Conservation (phyloP, 2,113 vertebrate species). For the Coryphaenoides rupestris region DNA sequence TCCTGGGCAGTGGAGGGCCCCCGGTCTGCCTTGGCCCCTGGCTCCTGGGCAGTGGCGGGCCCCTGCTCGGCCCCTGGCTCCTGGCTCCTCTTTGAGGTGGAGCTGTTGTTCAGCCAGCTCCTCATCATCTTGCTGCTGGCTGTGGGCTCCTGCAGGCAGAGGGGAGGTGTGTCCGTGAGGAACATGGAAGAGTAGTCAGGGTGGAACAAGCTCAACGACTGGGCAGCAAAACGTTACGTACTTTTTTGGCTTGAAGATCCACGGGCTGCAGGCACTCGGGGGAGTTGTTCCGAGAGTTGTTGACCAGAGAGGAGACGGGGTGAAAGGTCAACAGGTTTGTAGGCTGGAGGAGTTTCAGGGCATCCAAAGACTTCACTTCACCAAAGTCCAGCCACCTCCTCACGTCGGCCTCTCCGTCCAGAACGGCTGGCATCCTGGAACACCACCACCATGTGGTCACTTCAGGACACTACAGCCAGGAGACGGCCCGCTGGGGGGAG, state of each 20-base stretch:
- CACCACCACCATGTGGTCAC: not conserved
- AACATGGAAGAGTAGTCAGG: no score
- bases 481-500: not conserved
- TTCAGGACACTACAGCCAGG: not conserved
- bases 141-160: slow-evolving; percentile 68
- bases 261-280: slow-evolving; percentile 82
- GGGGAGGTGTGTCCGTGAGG: slow-evolving; percentile 5
- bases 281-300: slow-evolving; percentile 82
- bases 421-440: slow-evolving; percentile 91
- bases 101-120: slow-evolving; percentile 79
- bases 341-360: slow-evolving; percentile 82
- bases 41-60: not conserved
- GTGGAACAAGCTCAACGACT: not conserved
- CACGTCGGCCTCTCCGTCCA: slow-evolving; percentile 89
- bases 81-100: slow-evolving; percentile 78
- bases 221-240: slow-evolving; percentile 30
- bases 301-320: slow-evolving; percentile 86
- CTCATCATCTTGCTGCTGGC: slow-evolving; percentile 81
- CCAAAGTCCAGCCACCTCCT: slow-evolving; percentile 89
- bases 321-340: slow-evolving; percentile 83
- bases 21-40: slow-evolving; percentile 46
- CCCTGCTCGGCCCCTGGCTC: slow-evolving; percentile 37
- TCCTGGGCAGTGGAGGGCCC: not conserved
- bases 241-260: slow-evolving; percentile 74
- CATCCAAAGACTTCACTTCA: slow-evolving; percentile 82